Evolutionary conservation across 1,140 invertebrate genomes (phyloP).

Genomic region (Halotydeus destructor): DNA sequence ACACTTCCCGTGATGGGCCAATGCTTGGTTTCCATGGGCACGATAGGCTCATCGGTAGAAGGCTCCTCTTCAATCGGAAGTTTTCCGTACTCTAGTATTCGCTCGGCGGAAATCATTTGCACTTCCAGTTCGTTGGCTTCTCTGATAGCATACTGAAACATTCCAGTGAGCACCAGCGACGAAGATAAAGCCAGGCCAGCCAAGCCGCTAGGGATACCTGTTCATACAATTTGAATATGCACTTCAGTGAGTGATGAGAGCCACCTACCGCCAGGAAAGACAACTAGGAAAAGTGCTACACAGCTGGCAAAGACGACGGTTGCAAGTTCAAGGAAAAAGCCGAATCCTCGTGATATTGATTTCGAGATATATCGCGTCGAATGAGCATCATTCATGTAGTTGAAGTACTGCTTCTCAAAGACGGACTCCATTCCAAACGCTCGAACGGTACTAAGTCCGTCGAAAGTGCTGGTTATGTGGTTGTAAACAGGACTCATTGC

Average conservation of each 20-base stretch:
- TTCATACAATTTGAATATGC: not conserved
- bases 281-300: slow-evolving; percentile 17
- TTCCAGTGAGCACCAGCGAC: slow-evolving; percentile 44
- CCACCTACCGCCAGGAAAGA: not conserved
- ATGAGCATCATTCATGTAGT: slow-evolving; percentile 36
- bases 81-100: slow-evolving; percentile 38
- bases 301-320: slow-evolving; percentile 43
- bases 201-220: slow-evolving; percentile 20
- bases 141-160: slow-evolving; percentile 62
- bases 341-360: slow-evolving; percentile 56
- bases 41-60: not conserved
- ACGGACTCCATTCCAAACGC: slow-evolving; percentile 47
- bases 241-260: not conserved
- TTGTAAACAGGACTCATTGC: slow-evolving; percentile 25
- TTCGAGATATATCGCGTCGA: slow-evolving; percentile 47
- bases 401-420: slow-evolving; percentile 38
- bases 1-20: slow-evolving; percentile 49
- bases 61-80: slow-evolving; percentile 32
- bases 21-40: slow-evolving; percentile 14
- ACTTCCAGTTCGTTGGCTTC: slow-evolving; percentile 59
- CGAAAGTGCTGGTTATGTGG: slow-evolving; percentile 30
- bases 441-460: slow-evolving; percentile 69
- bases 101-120: slow-evolving; percentile 50
- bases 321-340: slow-evolving; percentile 52
- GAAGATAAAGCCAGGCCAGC: slow-evolving; percentile 59